phyloP scores from a whole-genome alignment of 2,113 vertebrate species.

The Climacteris rufus region DNA sequence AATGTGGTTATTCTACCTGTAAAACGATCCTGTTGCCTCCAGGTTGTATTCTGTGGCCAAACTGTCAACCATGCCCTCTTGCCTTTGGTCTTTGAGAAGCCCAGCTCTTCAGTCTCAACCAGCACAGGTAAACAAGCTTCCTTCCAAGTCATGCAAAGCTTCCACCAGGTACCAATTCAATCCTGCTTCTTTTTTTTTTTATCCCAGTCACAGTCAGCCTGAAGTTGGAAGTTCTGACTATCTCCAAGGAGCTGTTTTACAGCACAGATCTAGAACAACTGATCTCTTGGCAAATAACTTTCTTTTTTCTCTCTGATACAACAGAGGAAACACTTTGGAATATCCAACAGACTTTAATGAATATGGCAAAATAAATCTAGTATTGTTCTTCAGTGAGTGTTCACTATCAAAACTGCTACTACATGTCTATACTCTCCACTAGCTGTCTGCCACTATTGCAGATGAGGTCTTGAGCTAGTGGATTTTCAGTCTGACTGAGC shows the following conservation, averaged over 20 bases:
- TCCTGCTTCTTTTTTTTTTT: background rate
- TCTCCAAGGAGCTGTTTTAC: fast-evolving
- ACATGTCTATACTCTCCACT: background rate
- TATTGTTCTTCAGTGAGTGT: background rate
- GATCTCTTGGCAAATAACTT: background rate
- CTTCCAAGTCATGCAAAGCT: background rate
- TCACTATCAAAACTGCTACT: background rate
- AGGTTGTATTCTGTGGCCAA: background rate
- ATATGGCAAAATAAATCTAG: background rate
- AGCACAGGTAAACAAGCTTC: background rate
- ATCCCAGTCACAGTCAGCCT: background rate
- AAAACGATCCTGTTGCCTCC: background rate
- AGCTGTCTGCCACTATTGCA: background rate
- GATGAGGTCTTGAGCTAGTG: background rate
- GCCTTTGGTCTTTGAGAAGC: background rate
- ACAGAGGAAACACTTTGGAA: background rate
- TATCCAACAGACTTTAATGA: background rate
- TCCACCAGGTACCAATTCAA: background rate
- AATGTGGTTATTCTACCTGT: background rate
- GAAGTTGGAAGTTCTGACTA: background rate
- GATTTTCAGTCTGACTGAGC: background rate
- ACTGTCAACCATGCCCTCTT: background rate
- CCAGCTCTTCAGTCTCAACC: background rate
- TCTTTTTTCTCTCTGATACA: background rate
- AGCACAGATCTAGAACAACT: background rate